Conservation (phyloP, 2,888 invertebrate genomes). For the Carcina quercana region DNA sequence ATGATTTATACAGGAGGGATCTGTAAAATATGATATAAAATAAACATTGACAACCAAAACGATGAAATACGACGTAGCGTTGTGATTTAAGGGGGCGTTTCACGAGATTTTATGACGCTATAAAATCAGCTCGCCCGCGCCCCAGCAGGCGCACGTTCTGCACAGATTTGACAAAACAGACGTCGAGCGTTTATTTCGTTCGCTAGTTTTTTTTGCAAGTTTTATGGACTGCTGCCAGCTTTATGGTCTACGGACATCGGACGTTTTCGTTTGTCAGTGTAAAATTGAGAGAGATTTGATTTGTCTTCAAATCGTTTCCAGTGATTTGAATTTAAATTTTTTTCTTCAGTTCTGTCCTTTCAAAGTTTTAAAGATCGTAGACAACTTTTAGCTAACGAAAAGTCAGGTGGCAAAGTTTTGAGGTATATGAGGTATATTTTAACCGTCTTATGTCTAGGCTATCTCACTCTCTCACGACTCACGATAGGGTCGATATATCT, state of each 20-base stretch:
- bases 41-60: slow-evolving; percentile 74
- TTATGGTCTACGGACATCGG: slow-evolving; percentile 56
- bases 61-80: slow-evolving; percentile 70
- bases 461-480: no score
- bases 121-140: slow-evolving; percentile 60
- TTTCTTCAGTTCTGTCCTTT: background rate
- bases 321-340: slow-evolving; percentile 6
- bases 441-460: no score
- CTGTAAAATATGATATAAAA: slow-evolving; percentile 75
- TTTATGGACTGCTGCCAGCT: slow-evolving; percentile 69
- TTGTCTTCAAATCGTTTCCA: slow-evolving; percentile 26
- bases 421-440: no score
- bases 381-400: background rate
- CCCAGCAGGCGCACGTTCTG: slow-evolving; percentile 53
- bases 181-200: slow-evolving; percentile 67
- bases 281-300: slow-evolving; percentile 46
- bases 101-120: slow-evolving; percentile 72
- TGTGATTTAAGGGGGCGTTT: slow-evolving; percentile 72
- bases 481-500: no score
- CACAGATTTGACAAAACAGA: slow-evolving; percentile 73
- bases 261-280: slow-evolving; percentile 48
- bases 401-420: background rate
- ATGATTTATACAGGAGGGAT: slow-evolving; percentile 69
- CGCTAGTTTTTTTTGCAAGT: slow-evolving; percentile 61
- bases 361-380: background rate